phyloP scores from a whole-genome alignment of 2,113 vertebrate species.

The Carettochelys insculpta region DNA sequence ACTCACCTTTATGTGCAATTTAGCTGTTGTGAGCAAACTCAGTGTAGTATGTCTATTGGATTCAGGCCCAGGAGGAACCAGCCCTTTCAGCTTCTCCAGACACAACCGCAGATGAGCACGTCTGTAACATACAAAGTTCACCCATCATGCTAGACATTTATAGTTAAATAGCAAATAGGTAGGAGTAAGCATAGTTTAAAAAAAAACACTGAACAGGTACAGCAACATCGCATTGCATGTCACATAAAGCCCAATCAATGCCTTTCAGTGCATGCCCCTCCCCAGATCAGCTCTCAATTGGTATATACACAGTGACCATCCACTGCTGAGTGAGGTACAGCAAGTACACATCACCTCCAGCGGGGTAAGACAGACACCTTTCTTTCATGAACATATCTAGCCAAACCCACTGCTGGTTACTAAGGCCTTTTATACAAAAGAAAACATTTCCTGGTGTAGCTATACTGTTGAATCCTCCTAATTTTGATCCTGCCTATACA shows the following conservation, averaged over 20 bases:
- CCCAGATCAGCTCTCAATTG: too few relatives aligned
- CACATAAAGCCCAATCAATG: background rate
- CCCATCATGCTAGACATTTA: fast-evolving
- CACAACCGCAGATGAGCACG: slow-evolving; percentile 92
- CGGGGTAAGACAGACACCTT: background rate
- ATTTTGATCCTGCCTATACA: background rate
- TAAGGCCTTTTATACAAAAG: background rate
- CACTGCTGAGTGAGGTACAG: background rate
- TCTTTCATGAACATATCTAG: background rate
- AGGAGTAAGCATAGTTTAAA: background rate
- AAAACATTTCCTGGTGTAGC: background rate
- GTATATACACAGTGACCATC: background rate
- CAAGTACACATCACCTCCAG: background rate
- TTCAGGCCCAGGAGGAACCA: slow-evolving; percentile 89
- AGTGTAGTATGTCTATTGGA: slow-evolving; percentile 91
- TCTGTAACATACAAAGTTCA: slow-evolving; percentile 67
- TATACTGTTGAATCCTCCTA: background rate
- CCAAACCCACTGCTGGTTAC: background rate
- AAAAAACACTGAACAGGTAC: too few relatives aligned
- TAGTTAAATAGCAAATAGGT: background rate
- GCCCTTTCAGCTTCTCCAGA: slow-evolving; percentile 92
- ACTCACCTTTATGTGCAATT: slow-evolving; percentile 92
- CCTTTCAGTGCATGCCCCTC: too few relatives aligned
- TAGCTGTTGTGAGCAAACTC: slow-evolving; percentile 92
- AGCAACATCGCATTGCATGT: background rate